Evolutionary conservation across 2,797 vertebrate genomes (phyloP).

Genomic region (Muscicapa striata): DNA sequence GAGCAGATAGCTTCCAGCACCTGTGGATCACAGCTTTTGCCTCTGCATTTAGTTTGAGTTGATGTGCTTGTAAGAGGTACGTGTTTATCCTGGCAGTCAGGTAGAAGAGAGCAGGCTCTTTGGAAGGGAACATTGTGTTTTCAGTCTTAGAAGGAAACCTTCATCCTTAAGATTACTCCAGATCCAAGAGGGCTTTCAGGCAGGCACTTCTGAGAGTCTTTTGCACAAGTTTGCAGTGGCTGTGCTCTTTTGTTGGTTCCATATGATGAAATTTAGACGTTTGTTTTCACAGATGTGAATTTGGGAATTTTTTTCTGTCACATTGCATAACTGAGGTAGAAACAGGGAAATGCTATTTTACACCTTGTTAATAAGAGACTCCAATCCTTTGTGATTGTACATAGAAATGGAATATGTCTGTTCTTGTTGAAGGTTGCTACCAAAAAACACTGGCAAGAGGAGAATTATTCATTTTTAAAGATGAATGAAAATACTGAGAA

Average conservation of each 20-base stretch:
- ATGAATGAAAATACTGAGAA: neutral
- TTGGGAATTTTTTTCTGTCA: neutral
- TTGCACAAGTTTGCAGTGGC: neutral
- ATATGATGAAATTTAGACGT: neutral
- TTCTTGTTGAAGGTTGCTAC: neutral
- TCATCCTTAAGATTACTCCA: fast-evolving
- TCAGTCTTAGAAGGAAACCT: neutral
- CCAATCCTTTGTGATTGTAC: neutral
- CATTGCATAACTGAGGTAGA: neutral
- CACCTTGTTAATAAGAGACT: neutral
- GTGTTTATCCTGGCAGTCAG: neutral
- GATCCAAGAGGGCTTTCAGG: neutral
- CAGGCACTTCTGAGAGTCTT: neutral
- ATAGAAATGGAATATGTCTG: neutral
- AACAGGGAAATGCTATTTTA: neutral
- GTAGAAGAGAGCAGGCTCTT: neutral
- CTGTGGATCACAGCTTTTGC: neutral
- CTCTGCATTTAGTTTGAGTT: conserved; percentile 32
- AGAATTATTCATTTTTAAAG: neutral
- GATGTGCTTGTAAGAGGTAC: neutral
- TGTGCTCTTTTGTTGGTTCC: neutral
- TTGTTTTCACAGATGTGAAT: neutral
- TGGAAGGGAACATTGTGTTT: neutral
- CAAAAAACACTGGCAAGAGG: neutral
- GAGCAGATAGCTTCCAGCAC: conserved; percentile 4